Evolutionary conservation across 2,113 vertebrate genomes (phyloP).

Genomic region (Podarcis muralis): DNA sequence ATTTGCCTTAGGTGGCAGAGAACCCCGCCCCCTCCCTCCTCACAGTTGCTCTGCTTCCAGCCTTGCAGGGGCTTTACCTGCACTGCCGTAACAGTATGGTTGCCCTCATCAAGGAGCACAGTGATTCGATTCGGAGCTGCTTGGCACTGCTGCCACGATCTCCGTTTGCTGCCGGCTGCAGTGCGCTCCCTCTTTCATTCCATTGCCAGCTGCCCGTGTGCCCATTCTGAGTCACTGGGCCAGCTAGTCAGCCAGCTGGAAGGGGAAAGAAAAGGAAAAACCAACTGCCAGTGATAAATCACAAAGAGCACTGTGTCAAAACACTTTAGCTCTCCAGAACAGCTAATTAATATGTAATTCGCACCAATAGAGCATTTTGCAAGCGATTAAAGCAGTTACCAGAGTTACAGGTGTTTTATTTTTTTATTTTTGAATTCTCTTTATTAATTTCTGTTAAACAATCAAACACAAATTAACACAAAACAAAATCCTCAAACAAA

Average conservation of each 20-base stretch:
- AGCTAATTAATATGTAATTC: background rate
- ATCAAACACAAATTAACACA: no score
- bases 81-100: no score
- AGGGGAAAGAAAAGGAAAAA: background rate
- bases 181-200: background rate
- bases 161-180: background rate
- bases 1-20: no score
- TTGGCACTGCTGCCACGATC: accelerated
- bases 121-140: background rate
- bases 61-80: no score
- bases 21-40: no score
- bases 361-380: background rate
- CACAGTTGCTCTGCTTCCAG: no score
- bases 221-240: background rate
- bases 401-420: background rate
- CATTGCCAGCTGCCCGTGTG: background rate
- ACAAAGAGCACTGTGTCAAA: background rate
- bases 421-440: background rate
- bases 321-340: background rate
- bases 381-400: background rate
- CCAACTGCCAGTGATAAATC: background rate
- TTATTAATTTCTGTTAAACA: no score
- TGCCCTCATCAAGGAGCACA: background rate
- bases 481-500: no score
- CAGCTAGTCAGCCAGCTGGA: background rate